Conservation (phyloP, 2,888 invertebrate genomes). For the Matsumyia berberina region DNA sequence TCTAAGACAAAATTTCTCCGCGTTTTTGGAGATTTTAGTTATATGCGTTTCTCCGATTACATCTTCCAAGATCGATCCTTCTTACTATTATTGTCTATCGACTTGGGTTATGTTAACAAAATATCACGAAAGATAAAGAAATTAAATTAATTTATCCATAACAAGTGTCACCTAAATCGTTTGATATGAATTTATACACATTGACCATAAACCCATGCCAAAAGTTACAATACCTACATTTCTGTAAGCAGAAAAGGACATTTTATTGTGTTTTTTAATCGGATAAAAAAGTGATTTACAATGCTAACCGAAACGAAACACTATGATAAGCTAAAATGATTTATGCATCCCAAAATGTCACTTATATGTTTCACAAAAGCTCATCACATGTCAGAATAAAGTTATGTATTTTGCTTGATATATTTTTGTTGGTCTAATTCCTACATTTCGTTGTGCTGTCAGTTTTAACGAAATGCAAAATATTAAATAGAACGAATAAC, state of each 20-base stretch:
- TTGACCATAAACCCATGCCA: not conserved
- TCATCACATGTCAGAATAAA: slow-evolving; percentile 3
- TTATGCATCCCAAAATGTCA: not conserved
- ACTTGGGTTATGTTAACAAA: too few species aligned
- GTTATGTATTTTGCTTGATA: not conserved
- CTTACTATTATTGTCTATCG: too few species aligned
- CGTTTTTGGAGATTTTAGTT: too few species aligned
- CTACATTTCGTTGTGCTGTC: not conserved
- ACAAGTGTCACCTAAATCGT: too few species aligned
- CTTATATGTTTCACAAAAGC: too few species aligned
- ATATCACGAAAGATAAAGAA: too few species aligned
- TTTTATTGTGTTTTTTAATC: not conserved
- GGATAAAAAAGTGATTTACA: slow-evolving; percentile 32
- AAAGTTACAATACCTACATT: not conserved
- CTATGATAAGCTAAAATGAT: slow-evolving; percentile 30
- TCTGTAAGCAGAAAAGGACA: not conserved
- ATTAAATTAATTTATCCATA: too few species aligned
- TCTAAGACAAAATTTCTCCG: too few species aligned
- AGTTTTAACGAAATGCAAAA: not conserved
- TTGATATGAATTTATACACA: too few species aligned
- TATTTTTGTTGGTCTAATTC: not conserved
- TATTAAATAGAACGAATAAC: too few species aligned
- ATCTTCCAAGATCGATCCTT: too few species aligned
- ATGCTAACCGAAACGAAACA: not conserved
- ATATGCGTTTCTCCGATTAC: too few species aligned